Percentiles rank a stretch among this genome's conserved stretches.
phyloP scores from a whole-genome alignment of 2,797 vertebrate species.

The Mus caroli region DNA sequence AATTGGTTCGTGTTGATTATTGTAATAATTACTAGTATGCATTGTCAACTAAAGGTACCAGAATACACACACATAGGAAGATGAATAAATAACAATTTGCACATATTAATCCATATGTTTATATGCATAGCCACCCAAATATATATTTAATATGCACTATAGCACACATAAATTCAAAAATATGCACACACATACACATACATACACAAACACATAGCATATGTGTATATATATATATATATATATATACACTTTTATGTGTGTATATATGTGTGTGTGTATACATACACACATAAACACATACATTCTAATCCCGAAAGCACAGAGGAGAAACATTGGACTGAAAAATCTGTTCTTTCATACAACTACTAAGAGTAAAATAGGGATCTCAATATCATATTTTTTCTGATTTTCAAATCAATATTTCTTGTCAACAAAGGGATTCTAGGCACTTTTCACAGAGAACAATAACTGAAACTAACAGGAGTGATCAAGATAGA shows the following conservation, averaged over 20 bases:
- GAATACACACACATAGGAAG: neutral
- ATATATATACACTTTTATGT: no score
- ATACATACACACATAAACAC: neutral
- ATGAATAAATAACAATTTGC: neutral
- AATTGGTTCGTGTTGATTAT: neutral
- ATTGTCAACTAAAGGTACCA: neutral
- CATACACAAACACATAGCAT: neutral
- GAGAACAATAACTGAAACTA: neutral
- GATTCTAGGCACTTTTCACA: neutral
- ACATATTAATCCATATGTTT: neutral
- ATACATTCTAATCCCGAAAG: neutral
- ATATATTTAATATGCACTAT: neutral
- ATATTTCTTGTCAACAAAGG: neutral
- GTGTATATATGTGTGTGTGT: no score
- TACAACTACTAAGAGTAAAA: neutral
- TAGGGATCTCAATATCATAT: neutral
- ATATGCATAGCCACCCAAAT: neutral
- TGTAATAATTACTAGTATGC: neutral
- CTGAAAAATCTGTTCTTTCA: neutral
- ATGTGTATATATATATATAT: no score
- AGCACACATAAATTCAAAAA: neutral
- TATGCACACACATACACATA: neutral
- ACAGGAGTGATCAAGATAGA: neutral
- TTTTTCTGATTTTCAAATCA: slow-evolving; percentile 31
- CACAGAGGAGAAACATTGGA: neutral